Percentiles rank a stretch among this genome's conserved stretches.
These are phyloP conservation scores for Drosophila mojavensis DNA, from an alignment of 1,140 invertebrate species.

Conservation along the genomic window DNA sequence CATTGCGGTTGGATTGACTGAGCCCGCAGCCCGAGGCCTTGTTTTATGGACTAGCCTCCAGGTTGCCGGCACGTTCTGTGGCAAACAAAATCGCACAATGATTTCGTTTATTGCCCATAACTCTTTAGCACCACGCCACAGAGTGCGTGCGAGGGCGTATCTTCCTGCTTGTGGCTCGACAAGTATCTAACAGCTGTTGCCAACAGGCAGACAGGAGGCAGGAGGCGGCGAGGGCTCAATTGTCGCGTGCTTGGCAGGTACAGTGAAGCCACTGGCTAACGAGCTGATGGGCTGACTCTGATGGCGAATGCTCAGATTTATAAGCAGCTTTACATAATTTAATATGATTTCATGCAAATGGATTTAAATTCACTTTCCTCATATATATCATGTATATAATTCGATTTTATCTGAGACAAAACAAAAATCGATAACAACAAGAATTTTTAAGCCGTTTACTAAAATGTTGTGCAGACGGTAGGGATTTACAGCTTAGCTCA, in stretches of 20 bases:
- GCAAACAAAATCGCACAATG: slow-evolving; percentile 58
- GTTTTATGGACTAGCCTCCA: slow-evolving; percentile 63
- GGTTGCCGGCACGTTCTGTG: slow-evolving; percentile 54
- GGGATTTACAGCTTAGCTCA: too few species aligned
- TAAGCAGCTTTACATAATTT: slow-evolving; percentile 34
- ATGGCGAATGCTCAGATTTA: neutral
- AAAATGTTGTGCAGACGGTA: too few species aligned
- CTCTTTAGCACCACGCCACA: slow-evolving; percentile 74
- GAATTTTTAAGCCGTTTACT: too few species aligned
- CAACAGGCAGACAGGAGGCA: neutral
- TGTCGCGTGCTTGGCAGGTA: slow-evolving; percentile 10
- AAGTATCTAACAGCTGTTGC: slow-evolving; percentile 10
- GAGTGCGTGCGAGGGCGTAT: slow-evolving; percentile 16
- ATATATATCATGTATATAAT: too few species aligned
- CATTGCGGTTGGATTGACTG: slow-evolving; percentile 58
- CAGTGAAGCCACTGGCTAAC: slow-evolving; percentile 20
- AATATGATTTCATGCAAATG: slow-evolving; percentile 22
- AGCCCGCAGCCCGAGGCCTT: slow-evolving; percentile 23
- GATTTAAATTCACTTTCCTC: slow-evolving; percentile 25
- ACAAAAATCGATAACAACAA: too few species aligned
- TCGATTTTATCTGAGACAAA: too few species aligned
- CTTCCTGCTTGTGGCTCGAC: neutral
- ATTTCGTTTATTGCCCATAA: slow-evolving; percentile 82
- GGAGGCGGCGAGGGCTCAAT: neutral
- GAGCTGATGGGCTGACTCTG: slow-evolving; percentile 2